phyloP scores from a whole-genome alignment of 2,888 invertebrate genomes.

The Cybosia mesomella region DNA sequence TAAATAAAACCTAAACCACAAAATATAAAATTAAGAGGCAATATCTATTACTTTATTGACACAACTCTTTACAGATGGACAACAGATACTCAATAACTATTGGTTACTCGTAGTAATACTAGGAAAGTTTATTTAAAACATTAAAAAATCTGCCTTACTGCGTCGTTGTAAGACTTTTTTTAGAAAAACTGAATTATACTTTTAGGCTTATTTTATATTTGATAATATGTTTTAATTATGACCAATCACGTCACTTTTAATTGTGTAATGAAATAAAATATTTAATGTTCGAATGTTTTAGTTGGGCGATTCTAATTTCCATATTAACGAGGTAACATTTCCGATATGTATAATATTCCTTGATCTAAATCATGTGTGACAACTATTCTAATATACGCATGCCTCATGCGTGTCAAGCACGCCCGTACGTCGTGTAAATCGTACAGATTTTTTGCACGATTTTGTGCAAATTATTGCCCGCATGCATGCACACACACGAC shows the following conservation, averaged over 20 bases:
- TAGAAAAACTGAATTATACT: not conserved
- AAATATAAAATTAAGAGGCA: not conserved
- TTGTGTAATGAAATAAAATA: not conserved
- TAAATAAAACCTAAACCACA: not conserved
- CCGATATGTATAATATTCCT: not conserved
- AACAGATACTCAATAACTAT: not conserved
- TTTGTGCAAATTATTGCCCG: too few relatives aligned
- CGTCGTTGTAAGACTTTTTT: not conserved
- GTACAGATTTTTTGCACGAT: too few relatives aligned
- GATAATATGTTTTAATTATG: not conserved
- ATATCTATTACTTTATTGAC: not conserved
- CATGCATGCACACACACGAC: too few relatives aligned
- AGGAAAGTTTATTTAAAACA: not conserved
- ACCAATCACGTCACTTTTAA: slow-evolving; percentile 2
- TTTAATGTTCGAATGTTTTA: not conserved
- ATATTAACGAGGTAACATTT: not conserved
- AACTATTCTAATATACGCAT: not conserved
- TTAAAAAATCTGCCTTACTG: not conserved
- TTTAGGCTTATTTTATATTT: not conserved
- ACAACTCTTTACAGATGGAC: not conserved
- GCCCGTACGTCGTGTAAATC: too few relatives aligned
- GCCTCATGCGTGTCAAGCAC: too few relatives aligned
- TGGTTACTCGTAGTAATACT: not conserved
- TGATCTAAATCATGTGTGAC: not conserved
- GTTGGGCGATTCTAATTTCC: not conserved